Evolutionary conservation across 2,888 invertebrate genomes (phyloP), one percentile per base, ranked within the genome.

Genomic region (Kryphioiulus occultus): DNA sequence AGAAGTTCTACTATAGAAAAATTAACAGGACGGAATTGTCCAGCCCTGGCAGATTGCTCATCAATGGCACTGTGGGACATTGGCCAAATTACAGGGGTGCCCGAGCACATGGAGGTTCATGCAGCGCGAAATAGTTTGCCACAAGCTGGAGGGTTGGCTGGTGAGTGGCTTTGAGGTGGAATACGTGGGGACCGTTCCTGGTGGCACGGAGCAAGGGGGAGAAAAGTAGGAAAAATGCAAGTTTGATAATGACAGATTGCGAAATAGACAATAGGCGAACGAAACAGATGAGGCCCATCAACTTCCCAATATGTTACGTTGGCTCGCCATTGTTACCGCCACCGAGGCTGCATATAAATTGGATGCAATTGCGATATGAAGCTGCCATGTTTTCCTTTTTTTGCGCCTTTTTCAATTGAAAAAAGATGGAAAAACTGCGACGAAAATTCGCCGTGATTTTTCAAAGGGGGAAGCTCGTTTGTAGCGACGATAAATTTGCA

Each of bases 241-340:
- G 83, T 83, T 86, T 86, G 86, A 86, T 86, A 47, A 86, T 86
- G 86, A 86, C 86, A 47, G 86, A 86, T 86, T 86, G 86, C 32
- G 32, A 47, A 86, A 86, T 86, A 86, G 86, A 86, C 86, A 86
- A 86, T 47, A 59, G 86, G 32, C 42, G 42, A 86, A 47, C 44
- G 47, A 86, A 86, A 86, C 86, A 86, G 86, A 86, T 86, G 86
- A 86, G 47, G 32, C 86, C 59, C 86, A 53, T 86, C 53, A 86
- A 85, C 35, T 17, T 42, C 42, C 26, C 85, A 85, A 26, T 44
- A 26, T 85, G 59, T 59, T 59, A 59, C 59, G 59, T 22, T 22
- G 59, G 15, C 59, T 59, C 30, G 32, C 17, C 84, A 84, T 84
- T 84, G 84, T 39, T 84, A 39, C n/a, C 4, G 32, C 84, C 84